Evolutionary conservation across 2,888 invertebrate species (phyloP).

Genomic region (Phortica magna): DNA sequence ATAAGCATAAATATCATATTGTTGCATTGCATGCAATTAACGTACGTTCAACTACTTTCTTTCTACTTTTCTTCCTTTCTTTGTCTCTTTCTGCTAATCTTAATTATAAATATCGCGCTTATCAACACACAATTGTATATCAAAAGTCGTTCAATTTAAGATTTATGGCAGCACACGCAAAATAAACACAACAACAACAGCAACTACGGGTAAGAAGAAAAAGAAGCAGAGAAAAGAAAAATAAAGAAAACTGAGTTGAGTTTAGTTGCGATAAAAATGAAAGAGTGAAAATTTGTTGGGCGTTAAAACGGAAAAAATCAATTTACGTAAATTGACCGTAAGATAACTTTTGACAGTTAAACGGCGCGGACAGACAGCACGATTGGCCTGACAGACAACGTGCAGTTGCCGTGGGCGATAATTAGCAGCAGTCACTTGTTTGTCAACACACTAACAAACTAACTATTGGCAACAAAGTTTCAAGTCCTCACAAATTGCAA

Average conservation of each 20-base stretch:
- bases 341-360: conserved; percentile 19
- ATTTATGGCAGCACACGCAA: conserved; percentile 5
- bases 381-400: not conserved
- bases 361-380: no score
- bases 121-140: conserved; percentile 19
- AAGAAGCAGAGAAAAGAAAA: not conserved
- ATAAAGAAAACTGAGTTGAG: not conserved
- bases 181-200: not conserved
- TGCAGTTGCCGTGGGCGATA: conserved; percentile 26
- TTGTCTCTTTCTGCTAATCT: conserved; percentile 2
- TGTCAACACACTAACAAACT: not conserved
- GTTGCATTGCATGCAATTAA: no score
- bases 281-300: conserved; percentile 26
- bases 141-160: not conserved
- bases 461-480: not conserved
- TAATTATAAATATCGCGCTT: not conserved
- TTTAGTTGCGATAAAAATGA: not conserved
- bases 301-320: conserved; percentile 22
- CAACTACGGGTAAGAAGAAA: not conserved
- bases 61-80: not conserved
- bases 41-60: no score
- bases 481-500: not conserved
- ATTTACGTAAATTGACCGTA: conserved; percentile 25
- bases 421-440: conserved; percentile 3
- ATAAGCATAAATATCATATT: not conserved